Evolutionary conservation across 2,797 vertebrate species (phyloP).

Genomic region (Bufotes viridis): DNA sequence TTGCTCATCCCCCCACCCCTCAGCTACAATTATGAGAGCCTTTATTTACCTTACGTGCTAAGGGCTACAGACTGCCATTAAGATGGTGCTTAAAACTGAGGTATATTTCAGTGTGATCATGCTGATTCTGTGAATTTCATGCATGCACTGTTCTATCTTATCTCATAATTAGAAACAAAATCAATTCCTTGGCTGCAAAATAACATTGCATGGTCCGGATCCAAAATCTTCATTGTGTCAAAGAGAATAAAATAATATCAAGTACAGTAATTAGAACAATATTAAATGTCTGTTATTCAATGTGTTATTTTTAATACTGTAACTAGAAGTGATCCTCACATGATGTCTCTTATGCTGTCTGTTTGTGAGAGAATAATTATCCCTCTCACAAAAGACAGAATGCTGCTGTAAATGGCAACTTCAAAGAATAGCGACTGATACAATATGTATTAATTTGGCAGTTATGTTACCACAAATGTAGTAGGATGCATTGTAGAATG

Average conservation of each 20-base stretch:
- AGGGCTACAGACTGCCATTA: background rate
- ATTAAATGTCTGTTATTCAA: background rate
- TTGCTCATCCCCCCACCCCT: background rate
- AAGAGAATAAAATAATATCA: constrained; percentile 11
- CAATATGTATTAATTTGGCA: constrained; percentile 37
- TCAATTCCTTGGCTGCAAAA: background rate
- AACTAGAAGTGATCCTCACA: constrained; percentile 14
- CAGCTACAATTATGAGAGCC: background rate
- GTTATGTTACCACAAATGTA: background rate
- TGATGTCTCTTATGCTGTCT: background rate
- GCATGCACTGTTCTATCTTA: background rate
- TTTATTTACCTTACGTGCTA: background rate
- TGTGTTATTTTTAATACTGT: constrained; percentile 33
- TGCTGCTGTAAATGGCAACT: constrained; percentile 10
- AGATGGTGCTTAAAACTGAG: background rate
- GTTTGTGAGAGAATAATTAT: constrained; percentile 29
- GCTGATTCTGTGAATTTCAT: background rate
- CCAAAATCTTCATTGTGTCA: constrained; percentile 9
- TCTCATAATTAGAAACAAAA: background rate
- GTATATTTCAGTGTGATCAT: background rate
- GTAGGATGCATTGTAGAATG: constrained; percentile 1
- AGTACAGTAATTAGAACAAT: constrained; percentile 6
- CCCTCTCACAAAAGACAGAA: background rate
- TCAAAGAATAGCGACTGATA: constrained; percentile 1
- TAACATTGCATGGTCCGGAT: constrained; percentile 9